Evolutionary conservation across 2,888 invertebrate species (phyloP).

Genomic region (Pollenia angustigena): DNA sequence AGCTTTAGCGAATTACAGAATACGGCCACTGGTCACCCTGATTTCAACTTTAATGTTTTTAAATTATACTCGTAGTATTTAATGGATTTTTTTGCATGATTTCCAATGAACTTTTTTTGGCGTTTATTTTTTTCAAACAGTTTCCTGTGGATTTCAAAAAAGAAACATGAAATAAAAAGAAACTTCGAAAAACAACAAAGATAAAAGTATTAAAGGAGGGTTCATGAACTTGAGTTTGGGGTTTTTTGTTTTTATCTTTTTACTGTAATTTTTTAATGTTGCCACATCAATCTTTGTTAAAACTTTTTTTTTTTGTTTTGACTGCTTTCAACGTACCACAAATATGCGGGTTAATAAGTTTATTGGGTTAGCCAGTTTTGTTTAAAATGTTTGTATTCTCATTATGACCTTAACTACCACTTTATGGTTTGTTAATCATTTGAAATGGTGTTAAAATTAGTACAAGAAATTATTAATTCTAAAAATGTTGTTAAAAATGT

Average conservation of each 20-base stretch:
- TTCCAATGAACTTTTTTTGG: slow-evolving; percentile 25
- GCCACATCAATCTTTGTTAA: slow-evolving; percentile 47
- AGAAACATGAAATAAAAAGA: slow-evolving; percentile 23
- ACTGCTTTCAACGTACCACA: background rate
- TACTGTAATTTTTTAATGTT: slow-evolving; percentile 29
- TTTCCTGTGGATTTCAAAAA: slow-evolving; percentile 62
- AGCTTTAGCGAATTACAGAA: too few relatives aligned
- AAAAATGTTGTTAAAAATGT: background rate
- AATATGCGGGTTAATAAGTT: slow-evolving; percentile 34
- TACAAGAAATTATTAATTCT: slow-evolving; percentile 40
- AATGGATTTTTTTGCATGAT: slow-evolving; percentile 39
- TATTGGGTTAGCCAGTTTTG: slow-evolving; percentile 18
- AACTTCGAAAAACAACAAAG: slow-evolving; percentile 8
- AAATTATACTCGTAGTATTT: slow-evolving; percentile 12
- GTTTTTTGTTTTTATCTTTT: slow-evolving; percentile 21
- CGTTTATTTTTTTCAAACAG: slow-evolving; percentile 36
- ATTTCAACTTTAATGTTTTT: slow-evolving; percentile 1
- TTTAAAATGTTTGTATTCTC: background rate
- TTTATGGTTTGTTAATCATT: slow-evolving; percentile 22
- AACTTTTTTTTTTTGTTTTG: background rate
- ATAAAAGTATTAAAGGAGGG: slow-evolving; percentile 41
- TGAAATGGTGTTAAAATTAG: slow-evolving; percentile 37
- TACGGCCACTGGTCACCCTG: background rate
- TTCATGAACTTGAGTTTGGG: slow-evolving; percentile 67
- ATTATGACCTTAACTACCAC: background rate